Conservation (phyloP, 2,888 invertebrate species). For the Trichacis sp. region DNA sequence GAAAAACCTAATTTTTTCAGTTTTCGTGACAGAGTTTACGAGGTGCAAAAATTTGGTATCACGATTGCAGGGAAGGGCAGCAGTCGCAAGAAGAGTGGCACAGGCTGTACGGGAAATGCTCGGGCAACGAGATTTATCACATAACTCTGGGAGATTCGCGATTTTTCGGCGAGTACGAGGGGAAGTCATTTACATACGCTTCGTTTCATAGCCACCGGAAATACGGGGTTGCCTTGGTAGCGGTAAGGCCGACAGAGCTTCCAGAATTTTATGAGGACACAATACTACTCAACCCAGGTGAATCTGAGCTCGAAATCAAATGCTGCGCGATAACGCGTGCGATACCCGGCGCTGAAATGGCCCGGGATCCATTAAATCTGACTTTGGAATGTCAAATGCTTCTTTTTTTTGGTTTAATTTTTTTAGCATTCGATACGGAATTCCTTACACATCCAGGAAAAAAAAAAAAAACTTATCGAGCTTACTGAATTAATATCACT, state of each 20-base stretch:
- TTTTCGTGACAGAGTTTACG: background rate
- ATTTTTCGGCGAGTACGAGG: conserved; percentile 98
- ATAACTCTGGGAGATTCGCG: conserved; percentile 94
- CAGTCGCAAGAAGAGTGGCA: conserved; percentile 98
- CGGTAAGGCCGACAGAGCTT: conserved; percentile 91
- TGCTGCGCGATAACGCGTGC: too few relatives aligned
- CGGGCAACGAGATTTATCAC: conserved; percentile 99
- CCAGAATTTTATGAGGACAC: conserved; percentile 96
- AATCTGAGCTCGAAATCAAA: too few relatives aligned
- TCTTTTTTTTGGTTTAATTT: too few relatives aligned
- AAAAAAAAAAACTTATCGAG: too few relatives aligned
- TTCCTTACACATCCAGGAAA: too few relatives aligned
- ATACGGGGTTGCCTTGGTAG: conserved; percentile 97
- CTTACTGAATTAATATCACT: too few relatives aligned
- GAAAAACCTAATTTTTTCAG: too few relatives aligned
- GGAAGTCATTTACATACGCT: conserved; percentile 99
- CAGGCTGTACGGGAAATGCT: conserved; percentile 96
- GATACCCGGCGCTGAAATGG: too few relatives aligned
- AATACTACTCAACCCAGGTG: conserved; percentile 89
- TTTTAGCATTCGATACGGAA: too few relatives aligned
- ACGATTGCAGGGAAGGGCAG: conserved; percentile 85
- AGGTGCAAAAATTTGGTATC: background rate
- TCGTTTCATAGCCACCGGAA: conserved; percentile 99
- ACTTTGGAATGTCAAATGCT: too few relatives aligned
- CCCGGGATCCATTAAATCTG: too few relatives aligned